A percentile compares a stretch with the other conserved stretches of the same genome.
Conservation (phyloP, 1,140 invertebrate species). For the Fragariocoptes setiger region DNA sequence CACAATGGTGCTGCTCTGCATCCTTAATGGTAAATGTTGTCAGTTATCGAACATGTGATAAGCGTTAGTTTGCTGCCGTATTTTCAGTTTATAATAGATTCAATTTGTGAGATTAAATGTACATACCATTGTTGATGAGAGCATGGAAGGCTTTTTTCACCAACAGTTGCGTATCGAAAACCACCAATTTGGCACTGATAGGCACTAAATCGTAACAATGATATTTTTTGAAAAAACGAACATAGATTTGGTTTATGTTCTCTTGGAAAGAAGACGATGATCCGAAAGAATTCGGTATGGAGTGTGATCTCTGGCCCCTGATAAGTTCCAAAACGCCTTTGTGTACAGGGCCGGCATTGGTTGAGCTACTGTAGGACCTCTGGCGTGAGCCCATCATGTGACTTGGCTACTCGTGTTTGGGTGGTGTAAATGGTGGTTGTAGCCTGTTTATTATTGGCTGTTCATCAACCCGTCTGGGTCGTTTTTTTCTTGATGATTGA, state of each 20-base stretch:
- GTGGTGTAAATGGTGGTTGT: too few relatives aligned
- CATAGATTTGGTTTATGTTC: constrained; percentile 78
- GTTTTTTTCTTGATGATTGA: too few relatives aligned
- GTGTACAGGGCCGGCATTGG: background rate
- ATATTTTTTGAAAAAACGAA: constrained; percentile 67
- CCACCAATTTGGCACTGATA: constrained; percentile 87
- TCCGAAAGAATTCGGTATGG: background rate
- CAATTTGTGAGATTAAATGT: too few relatives aligned
- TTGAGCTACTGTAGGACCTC: background rate
- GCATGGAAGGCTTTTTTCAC: constrained; percentile 84
- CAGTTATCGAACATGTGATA: background rate
- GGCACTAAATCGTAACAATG: constrained; percentile 90
- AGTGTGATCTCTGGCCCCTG: constrained; percentile 31
- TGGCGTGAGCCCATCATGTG: background rate
- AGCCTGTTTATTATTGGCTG: too few relatives aligned
- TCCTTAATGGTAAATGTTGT: constrained; percentile 23
- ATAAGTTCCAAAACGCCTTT: constrained; percentile 9
- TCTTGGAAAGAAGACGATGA: constrained; percentile 19
- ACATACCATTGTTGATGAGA: constrained; percentile 77
- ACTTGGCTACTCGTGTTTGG: background rate
- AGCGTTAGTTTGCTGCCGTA: background rate
- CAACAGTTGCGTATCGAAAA: constrained; percentile 92
- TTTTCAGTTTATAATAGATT: constrained; percentile 1
- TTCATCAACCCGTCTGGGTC: too few relatives aligned
- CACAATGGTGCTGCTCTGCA: constrained; percentile 88